These are phyloP conservation scores for Odontothrips loti DNA, from an alignment of 2,888 invertebrate species.

Conservation along the genomic window DNA sequence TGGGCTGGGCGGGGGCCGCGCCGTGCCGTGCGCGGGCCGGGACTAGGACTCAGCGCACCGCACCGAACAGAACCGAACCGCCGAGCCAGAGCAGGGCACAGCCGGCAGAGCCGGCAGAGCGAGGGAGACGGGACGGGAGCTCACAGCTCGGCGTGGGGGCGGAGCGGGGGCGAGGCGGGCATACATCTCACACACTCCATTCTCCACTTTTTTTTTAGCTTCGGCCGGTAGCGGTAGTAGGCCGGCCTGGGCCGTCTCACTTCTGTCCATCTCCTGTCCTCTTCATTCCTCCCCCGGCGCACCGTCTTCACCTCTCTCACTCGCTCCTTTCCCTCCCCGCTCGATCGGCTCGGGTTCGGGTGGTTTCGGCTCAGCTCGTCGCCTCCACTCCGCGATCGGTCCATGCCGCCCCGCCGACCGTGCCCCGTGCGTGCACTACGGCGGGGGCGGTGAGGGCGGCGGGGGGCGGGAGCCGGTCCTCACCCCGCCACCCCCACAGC, in stretches of 20 bases:
- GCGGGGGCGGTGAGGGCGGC: neutral
- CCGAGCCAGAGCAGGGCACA: neutral
- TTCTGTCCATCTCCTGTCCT: neutral
- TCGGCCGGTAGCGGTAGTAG: neutral
- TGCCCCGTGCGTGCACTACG: neutral
- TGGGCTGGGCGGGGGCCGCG: neutral
- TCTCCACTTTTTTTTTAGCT: neutral
- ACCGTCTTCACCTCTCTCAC: neutral
- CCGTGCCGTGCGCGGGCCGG: neutral
- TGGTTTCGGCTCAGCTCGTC: neutral
- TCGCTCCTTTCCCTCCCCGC: neutral
- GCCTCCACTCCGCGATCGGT: neutral
- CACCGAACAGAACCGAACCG: neutral
- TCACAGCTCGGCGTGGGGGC: neutral
- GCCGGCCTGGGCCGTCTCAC: neutral
- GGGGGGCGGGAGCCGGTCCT: neutral
- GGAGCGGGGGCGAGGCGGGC: neutral
- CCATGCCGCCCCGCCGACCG: neutral
- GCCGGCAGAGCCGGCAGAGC: neutral
- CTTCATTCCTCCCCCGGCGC: neutral
- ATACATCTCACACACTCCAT: neutral
- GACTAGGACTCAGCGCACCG: neutral
- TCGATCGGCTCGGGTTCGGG: constrained; percentile 2
- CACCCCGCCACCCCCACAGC: neutral
- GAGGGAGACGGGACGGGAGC: neutral